These are phyloP conservation scores for Metaphire vulgaris DNA, from an alignment of 1,140 invertebrate genomes.

Conservation along the genomic window DNA sequence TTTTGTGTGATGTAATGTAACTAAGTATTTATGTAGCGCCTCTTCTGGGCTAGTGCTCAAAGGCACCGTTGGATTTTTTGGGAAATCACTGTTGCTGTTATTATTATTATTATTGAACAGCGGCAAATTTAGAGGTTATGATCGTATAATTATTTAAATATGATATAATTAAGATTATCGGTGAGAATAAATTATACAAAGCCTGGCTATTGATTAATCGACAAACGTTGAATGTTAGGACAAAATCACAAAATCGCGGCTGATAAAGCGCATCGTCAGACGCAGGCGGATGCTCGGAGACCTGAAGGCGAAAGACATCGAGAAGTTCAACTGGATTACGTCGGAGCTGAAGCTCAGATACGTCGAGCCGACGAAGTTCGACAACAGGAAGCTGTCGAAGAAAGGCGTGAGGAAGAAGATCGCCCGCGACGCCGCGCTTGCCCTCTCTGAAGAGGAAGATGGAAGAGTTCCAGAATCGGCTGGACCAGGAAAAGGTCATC, in stretches of 20 bases:
- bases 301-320: neutral
- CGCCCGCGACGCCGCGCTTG: neutral
- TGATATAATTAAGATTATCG: too few relatives aligned
- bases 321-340: neutral
- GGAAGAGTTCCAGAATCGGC: neutral
- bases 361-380: neutral
- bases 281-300: neutral
- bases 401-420: neutral
- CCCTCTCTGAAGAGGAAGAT: neutral
- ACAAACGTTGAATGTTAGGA: too few relatives aligned
- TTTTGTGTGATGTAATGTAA: neutral
- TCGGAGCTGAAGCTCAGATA: neutral
- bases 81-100: too few relatives aligned
- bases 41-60: too few relatives aligned
- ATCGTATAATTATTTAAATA: too few relatives aligned
- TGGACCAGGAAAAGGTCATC: neutral
- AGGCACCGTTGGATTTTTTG: too few relatives aligned
- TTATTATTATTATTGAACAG: too few relatives aligned
- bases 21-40: neutral
- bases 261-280: neutral
- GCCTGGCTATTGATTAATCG: too few relatives aligned
- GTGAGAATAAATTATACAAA: too few relatives aligned
- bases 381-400: neutral
- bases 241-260: neutral
- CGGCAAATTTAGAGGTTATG: too few relatives aligned